Conservation (phyloP, 1,140 invertebrate genomes). For the Trinorchestia longiramus region DNA sequence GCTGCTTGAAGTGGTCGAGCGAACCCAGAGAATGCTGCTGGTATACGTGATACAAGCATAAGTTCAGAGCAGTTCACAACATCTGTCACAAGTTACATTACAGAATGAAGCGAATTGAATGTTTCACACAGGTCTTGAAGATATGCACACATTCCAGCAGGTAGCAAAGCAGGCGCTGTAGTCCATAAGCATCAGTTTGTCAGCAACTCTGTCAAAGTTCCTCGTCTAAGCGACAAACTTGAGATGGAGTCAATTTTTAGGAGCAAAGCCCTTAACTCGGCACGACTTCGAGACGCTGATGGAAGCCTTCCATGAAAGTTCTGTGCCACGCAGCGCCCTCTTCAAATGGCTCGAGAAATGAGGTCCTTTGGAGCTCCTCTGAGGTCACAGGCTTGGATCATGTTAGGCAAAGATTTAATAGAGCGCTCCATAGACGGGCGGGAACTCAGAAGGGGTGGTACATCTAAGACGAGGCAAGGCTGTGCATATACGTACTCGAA, state of each 20-base stretch:
- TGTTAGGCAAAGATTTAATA: conserved; percentile 38
- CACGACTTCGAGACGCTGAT: conserved; percentile 13
- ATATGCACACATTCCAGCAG: background rate
- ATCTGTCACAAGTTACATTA: background rate
- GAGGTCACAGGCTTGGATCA: background rate
- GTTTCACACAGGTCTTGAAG: background rate
- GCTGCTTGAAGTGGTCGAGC: no score
- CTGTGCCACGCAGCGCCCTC: background rate
- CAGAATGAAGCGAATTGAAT: background rate
- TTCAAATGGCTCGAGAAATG: conserved; percentile 42
- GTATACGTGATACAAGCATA: no score
- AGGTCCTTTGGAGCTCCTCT: conserved; percentile 27
- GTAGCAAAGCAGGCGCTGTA: background rate
- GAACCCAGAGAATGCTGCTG: no score
- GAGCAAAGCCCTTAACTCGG: conserved; percentile 41
- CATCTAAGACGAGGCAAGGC: background rate
- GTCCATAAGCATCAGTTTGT: background rate
- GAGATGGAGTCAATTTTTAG: conserved; percentile 46
- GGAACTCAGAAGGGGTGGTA: background rate
- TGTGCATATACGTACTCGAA: background rate
- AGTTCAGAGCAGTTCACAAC: background rate
- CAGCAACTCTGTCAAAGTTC: conserved; percentile 27
- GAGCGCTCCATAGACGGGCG: background rate
- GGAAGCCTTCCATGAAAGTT: conserved; percentile 28
- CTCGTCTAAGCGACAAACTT: conserved; percentile 45